Conservation (phyloP, 2,113 vertebrate genomes). For the Paramormyrops kingsleyae region DNA sequence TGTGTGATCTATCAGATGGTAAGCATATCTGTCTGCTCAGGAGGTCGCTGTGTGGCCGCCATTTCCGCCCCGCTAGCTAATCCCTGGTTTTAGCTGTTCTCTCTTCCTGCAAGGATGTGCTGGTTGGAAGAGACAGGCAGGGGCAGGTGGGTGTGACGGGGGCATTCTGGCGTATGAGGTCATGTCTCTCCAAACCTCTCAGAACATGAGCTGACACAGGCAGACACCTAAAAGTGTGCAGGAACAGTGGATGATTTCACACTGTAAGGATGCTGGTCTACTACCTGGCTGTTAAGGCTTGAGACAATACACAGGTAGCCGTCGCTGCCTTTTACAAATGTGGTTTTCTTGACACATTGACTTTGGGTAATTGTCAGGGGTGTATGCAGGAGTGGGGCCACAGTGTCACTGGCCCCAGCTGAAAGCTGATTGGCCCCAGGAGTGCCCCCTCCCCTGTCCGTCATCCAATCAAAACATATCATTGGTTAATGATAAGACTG, state of each 20-base stretch:
- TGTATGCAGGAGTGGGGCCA: not conserved
- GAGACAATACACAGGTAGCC: not conserved
- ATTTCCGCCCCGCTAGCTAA: not conserved
- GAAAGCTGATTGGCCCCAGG: not conserved
- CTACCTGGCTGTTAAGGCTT: not conserved
- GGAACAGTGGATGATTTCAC: not conserved
- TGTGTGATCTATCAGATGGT: not conserved
- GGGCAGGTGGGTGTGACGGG: conserved; percentile 14
- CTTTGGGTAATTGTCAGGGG: not conserved
- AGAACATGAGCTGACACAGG: not conserved
- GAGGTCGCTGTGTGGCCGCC: not conserved
- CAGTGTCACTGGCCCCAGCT: not conserved
- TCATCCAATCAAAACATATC: not conserved
- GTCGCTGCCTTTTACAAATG: not conserved
- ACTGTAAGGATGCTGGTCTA: not conserved
- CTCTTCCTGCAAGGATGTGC: not conserved
- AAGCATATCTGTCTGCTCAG: not conserved
- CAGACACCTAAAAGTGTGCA: not conserved
- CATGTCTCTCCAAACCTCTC: not conserved
- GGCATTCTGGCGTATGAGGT: conserved; percentile 25
- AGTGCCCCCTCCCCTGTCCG: not conserved
- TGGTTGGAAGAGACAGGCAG: not conserved
- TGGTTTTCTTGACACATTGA: not conserved
- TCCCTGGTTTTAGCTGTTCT: not conserved
- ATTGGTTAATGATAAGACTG: not conserved